Evolutionary conservation across 2,797 vertebrate species (phyloP).

Genomic region (Chrysocyon brachyurus): DNA sequence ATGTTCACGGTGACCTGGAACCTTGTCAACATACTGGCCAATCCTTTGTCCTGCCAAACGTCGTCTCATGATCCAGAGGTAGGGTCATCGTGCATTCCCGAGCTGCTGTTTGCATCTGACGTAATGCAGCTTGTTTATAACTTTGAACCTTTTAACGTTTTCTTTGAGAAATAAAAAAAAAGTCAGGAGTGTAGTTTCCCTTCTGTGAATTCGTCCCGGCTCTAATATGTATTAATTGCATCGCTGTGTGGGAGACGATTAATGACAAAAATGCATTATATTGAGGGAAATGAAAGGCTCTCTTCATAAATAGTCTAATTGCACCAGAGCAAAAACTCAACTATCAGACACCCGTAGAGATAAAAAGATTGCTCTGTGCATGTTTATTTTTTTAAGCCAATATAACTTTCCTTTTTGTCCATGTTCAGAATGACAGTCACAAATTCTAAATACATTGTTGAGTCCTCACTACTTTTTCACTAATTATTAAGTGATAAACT

Average conservation of each 20-base stretch:
- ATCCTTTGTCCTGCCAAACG: not conserved
- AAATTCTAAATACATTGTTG: not conserved
- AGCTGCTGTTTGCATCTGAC: not conserved
- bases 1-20: not conserved
- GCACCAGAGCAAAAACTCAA: not conserved
- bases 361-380: not conserved
- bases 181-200: not conserved
- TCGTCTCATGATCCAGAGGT: not conserved
- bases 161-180: conserved; percentile 44
- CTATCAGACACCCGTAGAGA: not conserved
- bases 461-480: not conserved
- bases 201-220: not conserved
- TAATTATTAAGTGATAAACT: conserved; percentile 36
- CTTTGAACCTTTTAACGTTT: conserved; percentile 19
- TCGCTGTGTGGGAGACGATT: not conserved
- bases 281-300: conserved; percentile 19
- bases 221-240: not conserved
- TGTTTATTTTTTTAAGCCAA: not conserved
- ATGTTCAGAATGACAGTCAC: not conserved
- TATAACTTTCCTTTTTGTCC: not conserved
- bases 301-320: conserved; percentile 11
- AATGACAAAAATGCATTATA: not conserved
- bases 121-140: not conserved
- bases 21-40: not conserved
- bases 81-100: not conserved